phyloP scores from a whole-genome alignment of 2,113 vertebrate species.

The Epinephelus cyanopodus region DNA sequence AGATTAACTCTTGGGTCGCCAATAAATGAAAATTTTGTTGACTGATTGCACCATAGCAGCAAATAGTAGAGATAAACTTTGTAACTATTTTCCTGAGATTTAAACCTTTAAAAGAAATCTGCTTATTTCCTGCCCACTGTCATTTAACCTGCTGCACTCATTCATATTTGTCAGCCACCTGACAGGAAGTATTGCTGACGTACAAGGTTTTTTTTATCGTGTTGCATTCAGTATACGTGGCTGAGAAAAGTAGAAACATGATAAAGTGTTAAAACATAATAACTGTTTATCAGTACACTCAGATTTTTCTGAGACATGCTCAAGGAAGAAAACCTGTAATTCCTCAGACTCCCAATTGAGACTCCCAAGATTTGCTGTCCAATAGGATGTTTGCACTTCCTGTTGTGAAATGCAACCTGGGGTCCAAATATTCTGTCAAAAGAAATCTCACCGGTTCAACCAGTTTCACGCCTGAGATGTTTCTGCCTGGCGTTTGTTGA shows the following conservation, averaged over 20 bases:
- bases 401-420: neutral
- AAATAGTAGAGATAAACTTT: neutral
- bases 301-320: neutral
- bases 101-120: neutral
- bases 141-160: no score
- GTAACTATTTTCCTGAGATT: neutral
- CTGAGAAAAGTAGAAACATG: no score
- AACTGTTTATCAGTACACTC: neutral
- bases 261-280: neutral
- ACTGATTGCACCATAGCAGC: neutral
- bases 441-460: neutral
- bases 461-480: neutral
- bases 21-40: neutral
- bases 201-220: no score
- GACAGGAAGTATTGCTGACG: no score
- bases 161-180: no score
- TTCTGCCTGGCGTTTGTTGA: neutral
- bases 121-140: no score
- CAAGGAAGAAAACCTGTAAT: neutral
- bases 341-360: neutral
- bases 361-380: neutral
- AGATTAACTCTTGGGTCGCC: no score
- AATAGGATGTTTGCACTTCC: neutral
- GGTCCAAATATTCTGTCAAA: neutral
- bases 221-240: neutral